Conservation (phyloP, 2,888 invertebrate genomes). For the Netelia fuscicornis region DNA sequence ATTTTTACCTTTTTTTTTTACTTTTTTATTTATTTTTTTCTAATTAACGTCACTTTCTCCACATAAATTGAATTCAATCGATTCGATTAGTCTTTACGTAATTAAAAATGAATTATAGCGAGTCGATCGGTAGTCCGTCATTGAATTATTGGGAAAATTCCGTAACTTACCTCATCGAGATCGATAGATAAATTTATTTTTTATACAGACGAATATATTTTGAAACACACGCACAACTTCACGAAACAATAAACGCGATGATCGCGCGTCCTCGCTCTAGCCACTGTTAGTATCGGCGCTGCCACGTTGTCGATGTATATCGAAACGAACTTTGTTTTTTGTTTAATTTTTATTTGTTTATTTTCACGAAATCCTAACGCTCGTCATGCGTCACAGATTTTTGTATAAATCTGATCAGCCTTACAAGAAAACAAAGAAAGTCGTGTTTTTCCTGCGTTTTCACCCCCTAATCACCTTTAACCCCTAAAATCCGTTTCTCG, state of each 20-base stretch:
- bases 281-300: slow-evolving; percentile 42
- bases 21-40: not conserved
- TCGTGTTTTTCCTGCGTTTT: not conserved
- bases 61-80: not conserved
- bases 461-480: not conserved
- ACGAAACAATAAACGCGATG: slow-evolving; percentile 50
- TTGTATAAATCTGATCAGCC: not conserved
- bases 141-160: no score
- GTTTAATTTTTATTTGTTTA: not conserved
- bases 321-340: slow-evolving; percentile 20
- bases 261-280: slow-evolving; percentile 62
- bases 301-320: slow-evolving; percentile 17
- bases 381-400: slow-evolving; percentile 20
- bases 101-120: not conserved
- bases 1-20: slow-evolving; percentile 33
- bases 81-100: not conserved
- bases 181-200: not conserved
- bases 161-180: not conserved
- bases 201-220: not conserved
- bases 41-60: slow-evolving; percentile 16
- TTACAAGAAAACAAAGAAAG: not conserved
- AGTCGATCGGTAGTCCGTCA: no score
- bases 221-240: slow-evolving; percentile 22
- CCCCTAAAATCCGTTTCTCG: not conserved
- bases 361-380: not conserved